Evolutionary conservation across 2,888 invertebrate species (phyloP), one percentile per base, ranked within the genome.

Genomic region (Strigamia transsilvanica): DNA sequence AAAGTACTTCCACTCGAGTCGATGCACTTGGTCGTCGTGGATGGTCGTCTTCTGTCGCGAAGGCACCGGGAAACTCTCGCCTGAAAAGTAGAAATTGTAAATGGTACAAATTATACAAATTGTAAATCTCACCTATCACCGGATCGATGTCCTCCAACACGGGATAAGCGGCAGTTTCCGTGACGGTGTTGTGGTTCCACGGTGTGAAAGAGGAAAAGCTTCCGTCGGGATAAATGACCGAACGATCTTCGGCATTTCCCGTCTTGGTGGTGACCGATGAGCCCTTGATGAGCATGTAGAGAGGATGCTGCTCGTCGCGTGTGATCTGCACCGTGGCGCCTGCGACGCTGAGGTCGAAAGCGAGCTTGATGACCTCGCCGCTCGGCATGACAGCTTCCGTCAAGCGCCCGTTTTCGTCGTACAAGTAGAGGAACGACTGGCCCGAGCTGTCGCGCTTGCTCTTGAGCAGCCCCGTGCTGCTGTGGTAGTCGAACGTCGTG

Each of bases 1-100:
- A 89, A 96, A 96, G 89, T 96, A 98, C 61, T 97, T 91, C 98
- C 98, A 98, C 89, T 98, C 98, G 86, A 98, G 95, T 84, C 97
- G 91, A 86, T 97, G 97, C 0, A 96, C 95, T 82, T 96, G 88
- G 86, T 97, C 96, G 0, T 96, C 95, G 32, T 95, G 94, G 18
- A 96, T 93, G 89, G 96, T 96, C 0, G 94, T 95, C 83, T 93
- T 92, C 87, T 96, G 96, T 86, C 96, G 95, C 0, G 95, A 94
- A 0, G 96, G 95, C 0, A 96, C 95, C 0, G 96, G 96, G 86
- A 95, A 96, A 86, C 94, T 95, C 88, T 96, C 96, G 0, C 94
- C 84, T 84, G 6, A 46, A 80, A 79, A 13, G 4, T 21, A 41
- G 34, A 3, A 13, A 79, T n/a, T n/a, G n/a, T n/a, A n/a, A n/a